These are phyloP conservation scores for Carettochelys insculpta DNA, from an alignment of 2,113 vertebrate genomes.

Conservation along the genomic window DNA sequence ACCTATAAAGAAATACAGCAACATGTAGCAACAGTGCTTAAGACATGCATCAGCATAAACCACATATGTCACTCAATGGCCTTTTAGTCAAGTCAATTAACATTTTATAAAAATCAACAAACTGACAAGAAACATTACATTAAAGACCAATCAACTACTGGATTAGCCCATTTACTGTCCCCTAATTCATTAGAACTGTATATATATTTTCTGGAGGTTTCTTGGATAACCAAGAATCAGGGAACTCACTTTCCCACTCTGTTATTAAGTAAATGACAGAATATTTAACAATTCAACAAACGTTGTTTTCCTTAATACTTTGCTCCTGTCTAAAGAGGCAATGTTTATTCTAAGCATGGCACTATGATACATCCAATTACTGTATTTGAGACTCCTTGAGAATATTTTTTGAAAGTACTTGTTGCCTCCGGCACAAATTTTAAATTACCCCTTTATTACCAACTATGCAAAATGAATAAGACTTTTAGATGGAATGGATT, in stretches of 20 bases:
- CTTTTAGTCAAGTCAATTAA: constrained; percentile 26
- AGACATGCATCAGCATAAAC: constrained; percentile 20
- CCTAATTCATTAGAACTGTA: neutral
- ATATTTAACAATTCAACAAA: neutral
- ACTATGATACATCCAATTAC: neutral
- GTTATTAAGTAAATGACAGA: neutral
- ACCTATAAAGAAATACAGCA: constrained; percentile 11
- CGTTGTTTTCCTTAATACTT: neutral
- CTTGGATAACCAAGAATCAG: neutral
- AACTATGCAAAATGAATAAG: neutral
- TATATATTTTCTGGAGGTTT: neutral
- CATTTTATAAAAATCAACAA: constrained; percentile 36
- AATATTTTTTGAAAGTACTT: neutral
- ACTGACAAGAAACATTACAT: neutral
- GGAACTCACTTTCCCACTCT: neutral
- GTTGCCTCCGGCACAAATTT: neutral
- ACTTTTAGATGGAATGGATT: neutral
- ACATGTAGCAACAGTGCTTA: neutral
- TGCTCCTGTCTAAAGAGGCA: neutral
- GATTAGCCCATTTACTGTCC: neutral
- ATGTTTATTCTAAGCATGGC: neutral
- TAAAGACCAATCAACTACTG: neutral
- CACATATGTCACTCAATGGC: neutral
- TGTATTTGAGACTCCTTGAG: fast-evolving
- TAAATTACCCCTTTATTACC: neutral